phyloP scores from a whole-genome alignment of 2,888 invertebrate species.

The Lithosia quadra region DNA sequence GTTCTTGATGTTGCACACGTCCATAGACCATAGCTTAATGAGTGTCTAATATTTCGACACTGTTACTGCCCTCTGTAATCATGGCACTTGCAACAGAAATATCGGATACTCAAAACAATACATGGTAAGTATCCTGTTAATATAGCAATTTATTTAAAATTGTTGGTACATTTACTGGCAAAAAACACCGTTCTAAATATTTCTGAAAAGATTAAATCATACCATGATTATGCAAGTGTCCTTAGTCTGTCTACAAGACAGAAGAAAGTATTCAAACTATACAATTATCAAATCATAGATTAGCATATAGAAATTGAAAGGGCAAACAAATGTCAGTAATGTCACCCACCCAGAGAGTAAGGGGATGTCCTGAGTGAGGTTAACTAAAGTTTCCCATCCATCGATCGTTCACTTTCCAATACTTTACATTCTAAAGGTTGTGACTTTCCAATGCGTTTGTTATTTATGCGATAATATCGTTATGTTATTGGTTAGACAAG shows the following conservation, averaged over 20 bases:
- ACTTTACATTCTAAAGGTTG: conserved; percentile 70
- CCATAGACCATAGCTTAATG: no score
- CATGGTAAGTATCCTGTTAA: background rate
- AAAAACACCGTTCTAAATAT: background rate
- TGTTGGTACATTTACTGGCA: background rate
- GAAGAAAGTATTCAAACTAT: conserved; percentile 33
- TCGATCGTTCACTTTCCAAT: conserved; percentile 66
- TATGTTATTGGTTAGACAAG: conserved; percentile 65
- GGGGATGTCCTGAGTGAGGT: conserved; percentile 51
- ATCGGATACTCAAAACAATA: background rate
- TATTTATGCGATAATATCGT: conserved; percentile 65
- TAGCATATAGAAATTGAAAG: conserved; percentile 49
- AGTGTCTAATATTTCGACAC: background rate
- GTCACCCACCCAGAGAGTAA: conserved; percentile 36
- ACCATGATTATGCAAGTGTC: background rate
- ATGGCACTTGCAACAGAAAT: no score
- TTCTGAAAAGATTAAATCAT: background rate
- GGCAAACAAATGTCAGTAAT: conserved; percentile 48
- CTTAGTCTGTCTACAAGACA: conserved; percentile 4
- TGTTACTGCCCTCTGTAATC: no score
- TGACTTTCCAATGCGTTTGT: conserved; percentile 74
- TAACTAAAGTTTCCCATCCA: conserved; percentile 57
- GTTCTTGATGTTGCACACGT: no score
- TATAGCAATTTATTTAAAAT: background rate
- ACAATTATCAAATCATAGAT: conserved; percentile 45